Evolutionary conservation across 2,113 vertebrate species (phyloP).

Genomic region (Microcebus jonahi): DNA sequence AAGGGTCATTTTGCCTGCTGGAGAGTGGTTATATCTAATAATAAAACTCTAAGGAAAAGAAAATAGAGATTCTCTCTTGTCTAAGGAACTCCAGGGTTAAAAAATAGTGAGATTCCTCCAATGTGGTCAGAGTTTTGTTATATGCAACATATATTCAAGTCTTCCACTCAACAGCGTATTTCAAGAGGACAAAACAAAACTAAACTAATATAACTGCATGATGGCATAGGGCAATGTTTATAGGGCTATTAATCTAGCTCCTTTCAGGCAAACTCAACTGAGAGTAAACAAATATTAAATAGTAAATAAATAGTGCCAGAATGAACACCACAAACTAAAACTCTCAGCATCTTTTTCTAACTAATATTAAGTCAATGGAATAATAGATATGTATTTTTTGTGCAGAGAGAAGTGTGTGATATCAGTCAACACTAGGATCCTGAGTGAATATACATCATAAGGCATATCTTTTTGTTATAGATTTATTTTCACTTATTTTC

Average conservation of each 20-base stretch:
- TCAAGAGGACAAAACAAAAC: conserved; percentile 10
- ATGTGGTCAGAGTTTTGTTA: not conserved
- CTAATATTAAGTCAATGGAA: not conserved
- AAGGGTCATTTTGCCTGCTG: not conserved
- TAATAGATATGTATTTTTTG: not conserved
- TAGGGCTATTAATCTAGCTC: conserved; percentile 4
- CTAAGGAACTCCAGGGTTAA: not conserved
- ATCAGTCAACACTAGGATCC: not conserved
- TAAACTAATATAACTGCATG: not conserved
- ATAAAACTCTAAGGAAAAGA: not conserved
- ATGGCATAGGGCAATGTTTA: not conserved
- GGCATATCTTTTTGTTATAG: not conserved
- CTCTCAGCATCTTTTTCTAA: not conserved
- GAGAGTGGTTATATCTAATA: not conserved
- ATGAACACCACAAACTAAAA: conserved; percentile 22
- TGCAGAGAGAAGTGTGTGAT: not conserved
- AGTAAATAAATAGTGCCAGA: not conserved
- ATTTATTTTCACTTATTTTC: conserved; percentile 15
- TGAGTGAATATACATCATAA: not conserved
- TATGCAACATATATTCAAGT: not conserved
- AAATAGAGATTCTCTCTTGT: not conserved
- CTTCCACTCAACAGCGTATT: not conserved
- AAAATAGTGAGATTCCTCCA: conserved; percentile 24
- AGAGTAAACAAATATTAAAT: conserved; percentile 50
- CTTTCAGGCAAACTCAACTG: conserved; percentile 41